phyloP scores from a whole-genome alignment of 2,797 vertebrate genomes.

The Orientallactaga sibirica region DNA sequence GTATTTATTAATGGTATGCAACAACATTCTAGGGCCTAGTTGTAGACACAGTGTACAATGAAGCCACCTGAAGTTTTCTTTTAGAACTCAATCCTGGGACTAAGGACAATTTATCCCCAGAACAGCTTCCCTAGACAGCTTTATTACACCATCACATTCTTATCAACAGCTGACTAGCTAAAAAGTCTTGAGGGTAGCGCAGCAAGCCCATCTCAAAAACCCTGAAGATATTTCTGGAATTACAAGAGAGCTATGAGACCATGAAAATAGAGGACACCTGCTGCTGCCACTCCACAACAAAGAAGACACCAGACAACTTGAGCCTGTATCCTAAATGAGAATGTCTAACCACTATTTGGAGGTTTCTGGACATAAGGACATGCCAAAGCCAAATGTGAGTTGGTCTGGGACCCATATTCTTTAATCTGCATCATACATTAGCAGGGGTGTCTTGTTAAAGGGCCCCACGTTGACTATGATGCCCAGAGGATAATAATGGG shows the following conservation, averaged over 20 bases:
- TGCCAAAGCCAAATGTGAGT: conserved; percentile 14
- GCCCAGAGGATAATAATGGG: not conserved
- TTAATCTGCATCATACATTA: not conserved
- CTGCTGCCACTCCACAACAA: conserved; percentile 73
- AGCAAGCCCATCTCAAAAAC: conserved; percentile 61
- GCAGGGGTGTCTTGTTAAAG: not conserved
- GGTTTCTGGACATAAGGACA: conserved; percentile 21
- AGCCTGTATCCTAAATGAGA: not conserved
- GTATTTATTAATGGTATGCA: conserved; percentile 68
- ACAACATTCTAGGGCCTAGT: conserved; percentile 58
- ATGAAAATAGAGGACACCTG: conserved; percentile 77
- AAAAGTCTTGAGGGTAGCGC: conserved; percentile 69
- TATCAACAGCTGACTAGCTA: conserved; percentile 80
- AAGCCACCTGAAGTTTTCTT: conserved; percentile 69
- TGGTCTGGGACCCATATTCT: conserved; percentile 18
- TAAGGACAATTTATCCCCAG: conserved; percentile 75
- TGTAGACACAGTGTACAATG: conserved; percentile 29
- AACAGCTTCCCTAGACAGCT: conserved; percentile 72
- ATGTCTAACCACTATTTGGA: conserved; percentile 9
- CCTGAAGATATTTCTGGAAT: conserved; percentile 78
- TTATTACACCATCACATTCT: conserved; percentile 78
- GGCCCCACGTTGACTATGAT: not conserved
- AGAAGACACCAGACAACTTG: conserved; percentile 60
- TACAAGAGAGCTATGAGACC: conserved; percentile 67
- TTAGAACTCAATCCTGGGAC: conserved; percentile 74